A percentile compares a stretch with the other conserved stretches of the same genome.
These are phyloP conservation scores for Hoplostethus mediterraneus DNA, from an alignment of 2,797 vertebrate genomes.

Conservation along the genomic window DNA sequence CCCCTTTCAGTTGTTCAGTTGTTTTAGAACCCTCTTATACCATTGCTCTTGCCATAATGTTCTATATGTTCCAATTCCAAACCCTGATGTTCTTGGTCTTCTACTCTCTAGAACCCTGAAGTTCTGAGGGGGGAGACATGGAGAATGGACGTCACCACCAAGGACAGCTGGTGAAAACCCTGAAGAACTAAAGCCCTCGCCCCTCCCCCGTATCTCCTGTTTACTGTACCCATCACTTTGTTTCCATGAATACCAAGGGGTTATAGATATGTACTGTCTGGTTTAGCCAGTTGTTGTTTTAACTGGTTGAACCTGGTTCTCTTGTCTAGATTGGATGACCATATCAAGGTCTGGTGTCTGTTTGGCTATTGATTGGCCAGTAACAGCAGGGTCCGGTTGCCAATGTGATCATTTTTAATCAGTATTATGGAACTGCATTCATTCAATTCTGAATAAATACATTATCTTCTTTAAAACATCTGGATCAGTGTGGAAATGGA, in stretches of 20 bases:
- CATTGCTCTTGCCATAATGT: not conserved
- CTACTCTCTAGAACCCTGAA: slow-evolving; percentile 74
- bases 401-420: slow-evolving; percentile 27
- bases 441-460: not conserved
- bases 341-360: slow-evolving; percentile 2
- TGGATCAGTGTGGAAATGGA: slow-evolving; percentile 18
- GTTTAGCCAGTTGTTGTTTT: slow-evolving; percentile 43
- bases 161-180: slow-evolving; percentile 55
- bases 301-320: slow-evolving; percentile 58
- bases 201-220: slow-evolving; percentile 57
- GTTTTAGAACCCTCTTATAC: too few species aligned
- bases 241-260: slow-evolving; percentile 57
- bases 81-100: slow-evolving; percentile 19
- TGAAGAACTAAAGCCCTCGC: slow-evolving; percentile 64
- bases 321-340: slow-evolving; percentile 50
- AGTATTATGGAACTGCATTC: slow-evolving; percentile 13
- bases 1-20: not conserved
- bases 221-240: slow-evolving; percentile 65
- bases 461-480: slow-evolving; percentile 28
- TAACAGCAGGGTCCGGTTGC: slow-evolving; percentile 30
- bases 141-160: slow-evolving; percentile 48
- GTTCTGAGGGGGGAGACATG: slow-evolving; percentile 51
- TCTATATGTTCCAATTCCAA: slow-evolving; percentile 10
- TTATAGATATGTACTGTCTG: slow-evolving; percentile 56
- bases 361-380: slow-evolving; percentile 30